Percentiles rank a stretch among this genome's conserved stretches.
Conservation (phyloP, 2,888 invertebrate genomes). For the Limnephilus marmoratus region DNA sequence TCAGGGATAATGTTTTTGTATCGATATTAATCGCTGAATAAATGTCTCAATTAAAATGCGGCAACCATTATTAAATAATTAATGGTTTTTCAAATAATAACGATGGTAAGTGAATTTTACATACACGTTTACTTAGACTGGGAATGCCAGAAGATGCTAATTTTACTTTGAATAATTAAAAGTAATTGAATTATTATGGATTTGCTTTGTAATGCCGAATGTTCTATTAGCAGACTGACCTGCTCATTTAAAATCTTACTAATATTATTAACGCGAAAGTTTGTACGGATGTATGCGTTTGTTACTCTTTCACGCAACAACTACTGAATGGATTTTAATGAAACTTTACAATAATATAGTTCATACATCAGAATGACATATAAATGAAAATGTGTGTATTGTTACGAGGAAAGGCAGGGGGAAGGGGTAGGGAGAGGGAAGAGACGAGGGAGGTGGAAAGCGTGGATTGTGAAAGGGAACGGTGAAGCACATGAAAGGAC, state of each 20-base stretch:
- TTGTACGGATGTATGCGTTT: too few species aligned
- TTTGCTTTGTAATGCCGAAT: background rate
- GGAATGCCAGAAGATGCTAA: background rate
- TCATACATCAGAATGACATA: too few species aligned
- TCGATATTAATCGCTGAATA: background rate
- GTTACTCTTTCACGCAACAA: too few species aligned
- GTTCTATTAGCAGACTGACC: background rate
- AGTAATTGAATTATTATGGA: background rate
- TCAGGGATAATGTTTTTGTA: background rate
- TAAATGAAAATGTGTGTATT: too few species aligned
- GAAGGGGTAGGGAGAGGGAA: too few species aligned
- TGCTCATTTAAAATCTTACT: background rate
- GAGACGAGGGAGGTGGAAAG: too few species aligned
- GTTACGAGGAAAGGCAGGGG: too few species aligned
- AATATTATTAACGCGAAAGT: too few species aligned
- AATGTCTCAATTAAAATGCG: background rate
- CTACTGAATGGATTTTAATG: too few species aligned
- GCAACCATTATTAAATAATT: background rate
- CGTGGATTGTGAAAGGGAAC: too few species aligned
- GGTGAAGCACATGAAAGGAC: too few species aligned
- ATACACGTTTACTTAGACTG: background rate
- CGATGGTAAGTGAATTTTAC: background rate
- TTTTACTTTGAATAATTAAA: background rate
- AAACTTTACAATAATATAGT: too few species aligned
- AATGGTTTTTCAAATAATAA: background rate